Evolutionary conservation across 1,140 invertebrate species (phyloP).

Genomic region (Sminthurinus signatus): DNA sequence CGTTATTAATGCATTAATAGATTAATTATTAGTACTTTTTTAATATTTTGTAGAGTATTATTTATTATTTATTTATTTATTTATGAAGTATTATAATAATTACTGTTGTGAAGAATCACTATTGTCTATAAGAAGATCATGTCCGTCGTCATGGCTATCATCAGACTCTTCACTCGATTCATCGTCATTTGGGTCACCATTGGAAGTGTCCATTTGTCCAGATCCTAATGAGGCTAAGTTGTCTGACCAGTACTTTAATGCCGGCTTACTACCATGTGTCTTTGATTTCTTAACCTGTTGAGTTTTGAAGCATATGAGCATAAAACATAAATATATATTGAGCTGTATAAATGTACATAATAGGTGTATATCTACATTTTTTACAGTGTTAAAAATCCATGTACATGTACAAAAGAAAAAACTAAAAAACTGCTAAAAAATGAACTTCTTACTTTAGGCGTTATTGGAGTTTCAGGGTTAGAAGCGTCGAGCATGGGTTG

Average conservation of each 20-base stretch:
- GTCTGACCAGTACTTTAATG: constrained; percentile 40
- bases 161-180: constrained; percentile 40
- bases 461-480: constrained; percentile 36
- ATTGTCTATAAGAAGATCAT: constrained; percentile 41
- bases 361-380: no score
- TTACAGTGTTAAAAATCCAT: no score
- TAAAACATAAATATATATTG: no score
- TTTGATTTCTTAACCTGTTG: constrained; percentile 40
- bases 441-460: constrained; percentile 28
- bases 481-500: constrained; percentile 78
- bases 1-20: no score
- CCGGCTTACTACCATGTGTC: constrained; percentile 37
- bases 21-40: no score
- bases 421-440: constrained; percentile 2
- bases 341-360: no score
- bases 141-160: constrained; percentile 30
- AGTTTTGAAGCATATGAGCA: no score
- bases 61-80: no score
- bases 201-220: constrained; percentile 16
- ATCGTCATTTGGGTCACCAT: constrained; percentile 29
- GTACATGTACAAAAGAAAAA: no score
- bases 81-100: background rate
- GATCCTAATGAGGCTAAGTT: constrained; percentile 35
- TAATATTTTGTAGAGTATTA: no score
- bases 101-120: constrained; percentile 41